Base-by-base conservation (phyloP, 2,888 invertebrate species). In the Podotricha telesiphe region DNA sequence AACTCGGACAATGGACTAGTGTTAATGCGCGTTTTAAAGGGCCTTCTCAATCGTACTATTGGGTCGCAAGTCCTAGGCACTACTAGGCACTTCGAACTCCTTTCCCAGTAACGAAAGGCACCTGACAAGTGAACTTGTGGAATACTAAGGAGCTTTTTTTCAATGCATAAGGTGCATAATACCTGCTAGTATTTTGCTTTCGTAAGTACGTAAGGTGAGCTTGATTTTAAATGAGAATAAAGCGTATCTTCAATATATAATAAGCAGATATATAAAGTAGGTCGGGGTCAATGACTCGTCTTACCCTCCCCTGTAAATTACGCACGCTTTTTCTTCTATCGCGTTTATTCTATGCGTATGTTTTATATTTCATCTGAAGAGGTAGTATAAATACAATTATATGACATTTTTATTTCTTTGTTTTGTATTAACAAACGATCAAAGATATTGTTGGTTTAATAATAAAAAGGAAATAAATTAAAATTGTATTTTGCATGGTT, bases 291-390 rank as follows among this genome's bases (percentile, higher is more conserved):
- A 28, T 64, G 68, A 51, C 50, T 42, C 50, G 40, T 45, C 51
- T 59, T 47, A 37, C 40, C 22, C 47, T 53, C 22, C 65, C 51
- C 61, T 19, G 34, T 42, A 61, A 69, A 65, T 65, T 47, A 65
- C 47, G 55, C 11, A 19, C 53, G 20, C 20, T 69, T 69, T 55
- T 62, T 69, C 56, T 65, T 56, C 62, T 66, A 37, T 66, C 65
- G 22, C 40, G 61, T 61, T 40, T 51, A 20, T 55, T 42, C 22
- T 48, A 11, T 62, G 17, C 62, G 20, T 47, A 28, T 55, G 22
- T 7, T 48, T 22, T 48, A 47, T 50, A 68, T 68, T 68, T 50
- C 56, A 68, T 63, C 19, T 48, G 22, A 51, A 45, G 64, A 45
- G 40, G 22, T 45, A 64, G 22, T 45, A 64, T 68, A 63, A 22